Conservation (phyloP, 2,888 invertebrate genomes). For the Ephialtes manifestator region DNA sequence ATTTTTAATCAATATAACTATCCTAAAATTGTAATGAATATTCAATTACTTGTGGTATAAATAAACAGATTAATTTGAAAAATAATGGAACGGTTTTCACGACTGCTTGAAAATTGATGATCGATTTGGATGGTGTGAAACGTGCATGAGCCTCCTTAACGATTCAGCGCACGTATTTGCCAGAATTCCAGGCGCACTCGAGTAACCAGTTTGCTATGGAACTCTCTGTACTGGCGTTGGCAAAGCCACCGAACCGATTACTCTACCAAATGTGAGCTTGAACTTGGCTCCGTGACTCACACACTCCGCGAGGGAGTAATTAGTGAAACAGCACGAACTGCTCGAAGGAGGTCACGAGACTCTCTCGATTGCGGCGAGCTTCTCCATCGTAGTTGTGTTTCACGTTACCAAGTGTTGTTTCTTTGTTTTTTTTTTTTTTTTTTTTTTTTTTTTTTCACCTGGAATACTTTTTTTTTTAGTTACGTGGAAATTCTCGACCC, state of each 20-base stretch:
- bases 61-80: too few species aligned
- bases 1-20: too few species aligned
- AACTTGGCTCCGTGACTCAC: constrained; percentile 47
- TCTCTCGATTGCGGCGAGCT: constrained; percentile 4
- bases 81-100: too few species aligned
- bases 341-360: neutral
- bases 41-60: too few species aligned
- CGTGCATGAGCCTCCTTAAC: neutral
- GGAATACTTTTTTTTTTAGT: constrained; percentile 2
- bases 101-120: too few species aligned
- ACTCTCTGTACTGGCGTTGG: neutral
- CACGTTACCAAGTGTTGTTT: neutral
- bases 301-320: constrained; percentile 23
- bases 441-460: neutral
- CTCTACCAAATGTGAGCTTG: constrained; percentile 20
- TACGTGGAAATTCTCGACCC: neutral
- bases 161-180: constrained; percentile 53
- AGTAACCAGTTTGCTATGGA: constrained; percentile 18
- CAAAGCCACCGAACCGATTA: neutral
- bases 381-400: neutral
- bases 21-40: too few species aligned
- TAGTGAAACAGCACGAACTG: constrained; percentile 23
- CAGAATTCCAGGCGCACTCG: constrained; percentile 14
- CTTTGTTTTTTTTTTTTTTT: constrained; percentile 2
- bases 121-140: neutral